These are phyloP conservation scores for Noctua fimbriata DNA, from an alignment of 2,888 invertebrate species.

Conservation along the genomic window DNA sequence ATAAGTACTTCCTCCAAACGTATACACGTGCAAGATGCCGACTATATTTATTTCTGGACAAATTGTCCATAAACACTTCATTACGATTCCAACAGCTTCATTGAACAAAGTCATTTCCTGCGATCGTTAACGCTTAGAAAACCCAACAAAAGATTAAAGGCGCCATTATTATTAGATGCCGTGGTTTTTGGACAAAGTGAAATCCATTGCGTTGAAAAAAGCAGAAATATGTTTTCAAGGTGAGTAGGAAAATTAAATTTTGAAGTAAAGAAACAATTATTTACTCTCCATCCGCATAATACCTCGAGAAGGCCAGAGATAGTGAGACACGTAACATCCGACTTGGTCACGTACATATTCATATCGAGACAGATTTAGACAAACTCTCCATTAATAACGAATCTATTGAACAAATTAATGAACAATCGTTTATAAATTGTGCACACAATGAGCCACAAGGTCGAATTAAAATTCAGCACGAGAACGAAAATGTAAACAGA, in stretches of 20 bases:
- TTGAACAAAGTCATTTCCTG: slow-evolving; percentile 25
- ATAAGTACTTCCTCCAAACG: slow-evolving; percentile 11
- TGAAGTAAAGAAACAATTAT: slow-evolving; percentile 53
- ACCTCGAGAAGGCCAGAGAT: slow-evolving; percentile 70
- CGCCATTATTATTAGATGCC: neutral
- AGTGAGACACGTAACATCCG: slow-evolving; percentile 68
- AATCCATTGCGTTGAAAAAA: neutral
- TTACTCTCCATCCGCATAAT: slow-evolving; percentile 75
- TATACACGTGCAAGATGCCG: slow-evolving; percentile 4
- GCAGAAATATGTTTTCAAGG: neutral
- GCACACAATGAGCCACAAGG: slow-evolving; percentile 48
- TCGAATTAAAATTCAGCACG: slow-evolving; percentile 51
- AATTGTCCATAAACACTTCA: slow-evolving; percentile 17
- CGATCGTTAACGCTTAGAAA: slow-evolving; percentile 3
- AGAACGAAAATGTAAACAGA: slow-evolving; percentile 44
- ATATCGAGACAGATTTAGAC: slow-evolving; percentile 28
- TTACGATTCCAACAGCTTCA: neutral
- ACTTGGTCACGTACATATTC: slow-evolving; percentile 67
- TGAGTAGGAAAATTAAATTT: neutral
- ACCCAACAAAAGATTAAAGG: neutral
- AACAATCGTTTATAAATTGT: slow-evolving; percentile 38
- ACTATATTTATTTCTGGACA: slow-evolving; percentile 22
- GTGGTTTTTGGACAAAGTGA: neutral
- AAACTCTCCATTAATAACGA: slow-evolving; percentile 45
- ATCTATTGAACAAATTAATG: slow-evolving; percentile 46